These are phyloP conservation scores for Lepidocolaptes lacrymiger DNA, from an alignment of 2,797 vertebrate species.

Conservation along the genomic window DNA sequence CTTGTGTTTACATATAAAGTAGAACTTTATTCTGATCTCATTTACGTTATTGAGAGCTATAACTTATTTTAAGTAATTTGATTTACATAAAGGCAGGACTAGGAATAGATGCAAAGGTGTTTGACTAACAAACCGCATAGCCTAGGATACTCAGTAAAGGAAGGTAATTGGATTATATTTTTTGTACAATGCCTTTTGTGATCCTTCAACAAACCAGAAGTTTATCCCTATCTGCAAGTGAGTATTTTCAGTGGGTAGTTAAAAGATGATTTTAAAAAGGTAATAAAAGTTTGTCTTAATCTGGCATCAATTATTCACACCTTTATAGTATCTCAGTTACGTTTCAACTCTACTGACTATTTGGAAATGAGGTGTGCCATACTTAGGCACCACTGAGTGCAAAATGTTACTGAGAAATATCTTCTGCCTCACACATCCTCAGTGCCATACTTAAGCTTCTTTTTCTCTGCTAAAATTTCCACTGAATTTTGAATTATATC, in stretches of 20 bases:
- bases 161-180: neutral
- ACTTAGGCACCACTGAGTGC: neutral
- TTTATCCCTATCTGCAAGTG: neutral
- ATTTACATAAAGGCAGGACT: neutral
- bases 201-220: neutral
- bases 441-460: neutral
- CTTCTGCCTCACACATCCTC: neutral
- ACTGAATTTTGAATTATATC: neutral
- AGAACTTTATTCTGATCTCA: neutral
- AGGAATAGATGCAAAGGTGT: neutral
- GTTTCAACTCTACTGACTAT: neutral
- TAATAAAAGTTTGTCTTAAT: neutral
- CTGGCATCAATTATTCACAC: neutral
- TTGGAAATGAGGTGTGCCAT: neutral
- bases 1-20: neutral
- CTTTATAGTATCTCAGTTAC: neutral
- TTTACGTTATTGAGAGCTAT: neutral
- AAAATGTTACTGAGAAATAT: neutral
- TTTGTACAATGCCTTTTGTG: neutral
- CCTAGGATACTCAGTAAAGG: neutral
- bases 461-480: neutral
- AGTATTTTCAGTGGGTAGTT: neutral
- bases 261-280: neutral
- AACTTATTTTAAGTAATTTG: neutral
- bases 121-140: neutral